Evolutionary conservation across 2,797 vertebrate species (phyloP), one percentile per base, ranked within the genome.

Genomic region (Lateolabrax maculatus): DNA sequence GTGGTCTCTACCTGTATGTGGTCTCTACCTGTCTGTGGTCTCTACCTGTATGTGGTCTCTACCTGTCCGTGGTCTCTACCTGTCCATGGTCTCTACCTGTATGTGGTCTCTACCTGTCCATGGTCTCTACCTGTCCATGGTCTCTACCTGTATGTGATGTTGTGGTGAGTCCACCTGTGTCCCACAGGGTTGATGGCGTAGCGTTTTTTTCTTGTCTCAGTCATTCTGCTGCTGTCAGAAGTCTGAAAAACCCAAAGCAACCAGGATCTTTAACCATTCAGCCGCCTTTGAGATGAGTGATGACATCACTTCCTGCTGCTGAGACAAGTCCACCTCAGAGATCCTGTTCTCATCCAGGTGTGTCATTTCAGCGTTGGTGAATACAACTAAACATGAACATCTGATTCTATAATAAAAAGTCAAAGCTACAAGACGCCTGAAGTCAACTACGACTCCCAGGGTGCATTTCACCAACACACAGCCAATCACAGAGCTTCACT

Each of bases 141-240:
- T 6, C 8, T 37, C 6, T 39, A 91, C 92, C 86, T 92, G 94
- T 97, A 97, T 0, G 96, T 95, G 83, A 97, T 77, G 92, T 97
- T 96, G 75, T 95, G 92, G 84, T 96, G 96, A 51, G 90, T 90
- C 96, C 96, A 97, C 80, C 95, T 96, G 79, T 96, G 92, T 51
- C 95, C 96, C 60, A 96, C 74, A 0, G 95, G 95, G 87, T 96
- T 96, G 90, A 96, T 90, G 70, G 95, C 92, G 13, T 96, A 96
- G 41, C 96, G 94, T 85, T 87, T 95, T 81, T 39, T 74, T 67
- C 96, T 93, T 1, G 16, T 57, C 41, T 76, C 68, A 2, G 1
- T 70, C 34, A 0, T 43, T 52, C 64, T 52, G 61, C 70, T 75
- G 77, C 75, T 31, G 72, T 41, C 12, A 2, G 23, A 62, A 0